These are phyloP conservation scores for Nymphalis io DNA, from an alignment of 1,140 invertebrate species.

Conservation along the genomic window DNA sequence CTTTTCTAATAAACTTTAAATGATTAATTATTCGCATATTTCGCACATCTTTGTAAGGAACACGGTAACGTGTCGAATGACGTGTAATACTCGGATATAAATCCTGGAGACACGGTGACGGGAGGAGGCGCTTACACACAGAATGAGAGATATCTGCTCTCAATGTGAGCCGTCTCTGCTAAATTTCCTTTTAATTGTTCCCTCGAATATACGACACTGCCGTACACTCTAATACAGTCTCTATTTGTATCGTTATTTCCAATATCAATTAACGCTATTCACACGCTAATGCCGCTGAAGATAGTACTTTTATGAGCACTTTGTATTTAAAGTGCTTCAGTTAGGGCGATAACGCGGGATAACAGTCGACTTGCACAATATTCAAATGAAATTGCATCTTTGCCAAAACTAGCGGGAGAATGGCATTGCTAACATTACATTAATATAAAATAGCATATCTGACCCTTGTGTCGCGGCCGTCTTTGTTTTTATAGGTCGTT, in stretches of 20 bases:
- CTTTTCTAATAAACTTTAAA: background rate
- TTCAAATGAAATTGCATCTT: constrained; percentile 81
- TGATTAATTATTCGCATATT: constrained; percentile 26
- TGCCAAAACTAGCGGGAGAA: constrained; percentile 78
- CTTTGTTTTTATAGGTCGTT: constrained; percentile 74
- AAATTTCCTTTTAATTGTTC: constrained; percentile 73
- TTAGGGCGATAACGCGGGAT: constrained; percentile 66
- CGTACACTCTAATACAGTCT: constrained; percentile 25
- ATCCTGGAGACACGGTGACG: constrained; percentile 69
- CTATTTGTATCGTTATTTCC: constrained; percentile 34
- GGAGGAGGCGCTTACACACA: constrained; percentile 62
- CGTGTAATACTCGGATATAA: constrained; percentile 76
- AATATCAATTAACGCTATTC: constrained; percentile 56
- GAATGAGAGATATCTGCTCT: constrained; percentile 66
- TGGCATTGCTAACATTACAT: constrained; percentile 76
- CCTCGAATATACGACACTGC: constrained; percentile 52
- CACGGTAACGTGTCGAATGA: constrained; percentile 74
- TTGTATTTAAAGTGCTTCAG: constrained; percentile 76
- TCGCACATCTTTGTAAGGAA: constrained; percentile 49
- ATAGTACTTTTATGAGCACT: constrained; percentile 72
- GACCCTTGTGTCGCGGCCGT: constrained; percentile 57
- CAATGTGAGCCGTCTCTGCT: constrained; percentile 44
- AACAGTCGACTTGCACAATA: constrained; percentile 77
- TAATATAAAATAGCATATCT: constrained; percentile 76
- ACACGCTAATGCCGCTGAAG: constrained; percentile 52